These are phyloP conservation scores for Polia nebulosa DNA, from an alignment of 2,888 invertebrate genomes.

Conservation along the genomic window DNA sequence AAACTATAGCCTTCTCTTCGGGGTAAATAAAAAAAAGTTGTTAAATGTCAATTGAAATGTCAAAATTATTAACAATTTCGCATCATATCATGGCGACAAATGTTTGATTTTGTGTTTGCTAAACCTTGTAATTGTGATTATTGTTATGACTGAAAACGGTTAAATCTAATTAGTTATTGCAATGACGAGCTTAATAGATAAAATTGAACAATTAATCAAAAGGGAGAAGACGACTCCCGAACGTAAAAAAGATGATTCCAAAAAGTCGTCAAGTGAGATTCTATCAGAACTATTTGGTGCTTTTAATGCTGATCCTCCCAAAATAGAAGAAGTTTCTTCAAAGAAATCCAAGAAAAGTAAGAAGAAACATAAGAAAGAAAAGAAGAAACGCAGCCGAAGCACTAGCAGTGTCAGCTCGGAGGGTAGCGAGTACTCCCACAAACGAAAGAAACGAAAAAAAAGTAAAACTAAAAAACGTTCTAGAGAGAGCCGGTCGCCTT, in stretches of 20 bases:
- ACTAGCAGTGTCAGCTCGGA: slow-evolving; percentile 85
- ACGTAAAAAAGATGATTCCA: slow-evolving; percentile 83
- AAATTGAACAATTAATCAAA: slow-evolving; percentile 87
- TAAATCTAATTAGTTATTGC: slow-evolving; percentile 41
- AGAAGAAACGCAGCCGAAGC: slow-evolving; percentile 86
- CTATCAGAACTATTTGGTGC: slow-evolving; percentile 95
- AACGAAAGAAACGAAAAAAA: slow-evolving; percentile 91
- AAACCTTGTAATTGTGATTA: slow-evolving; percentile 30
- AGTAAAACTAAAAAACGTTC: slow-evolving; percentile 82
- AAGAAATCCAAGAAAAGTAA: slow-evolving; percentile 90
- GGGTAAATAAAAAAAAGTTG: too few relatives aligned
- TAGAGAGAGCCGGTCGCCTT: slow-evolving; percentile 74
- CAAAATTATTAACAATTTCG: slow-evolving; percentile 32
- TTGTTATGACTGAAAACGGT: slow-evolving; percentile 39
- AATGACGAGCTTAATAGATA: slow-evolving; percentile 85
- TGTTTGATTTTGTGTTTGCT: slow-evolving; percentile 44
- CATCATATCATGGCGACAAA: slow-evolving; percentile 61
- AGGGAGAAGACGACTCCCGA: slow-evolving; percentile 87
- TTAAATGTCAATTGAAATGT: slow-evolving; percentile 30
- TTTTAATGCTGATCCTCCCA: slow-evolving; percentile 94
- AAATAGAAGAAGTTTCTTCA: slow-evolving; percentile 83
- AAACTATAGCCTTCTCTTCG: too few relatives aligned
- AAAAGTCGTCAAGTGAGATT: slow-evolving; percentile 95
- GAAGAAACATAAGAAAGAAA: slow-evolving; percentile 92
- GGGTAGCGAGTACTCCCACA: slow-evolving; percentile 88